Evolutionary conservation across 2,888 invertebrate genomes (phyloP), one percentile per base, ranked within the genome.

Genomic region (Idaea dimidiata): DNA sequence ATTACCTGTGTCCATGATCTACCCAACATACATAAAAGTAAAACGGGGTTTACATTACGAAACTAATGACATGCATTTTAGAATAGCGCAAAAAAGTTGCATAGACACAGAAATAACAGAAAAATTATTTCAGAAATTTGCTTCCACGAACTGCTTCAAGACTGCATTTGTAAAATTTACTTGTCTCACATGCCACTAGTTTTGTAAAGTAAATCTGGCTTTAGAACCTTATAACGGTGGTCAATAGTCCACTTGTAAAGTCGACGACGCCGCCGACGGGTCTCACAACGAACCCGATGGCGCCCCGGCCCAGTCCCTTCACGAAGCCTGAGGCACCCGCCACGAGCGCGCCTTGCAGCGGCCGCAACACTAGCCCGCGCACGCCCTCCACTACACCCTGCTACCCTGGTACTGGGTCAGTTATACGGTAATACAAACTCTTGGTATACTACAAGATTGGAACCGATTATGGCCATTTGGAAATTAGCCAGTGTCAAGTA

Each of bases 301-400:
- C 80, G 63, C 88, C 91, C 17, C 74, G 77, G 3, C 85, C 88
- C 4, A 89, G 79, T 0, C 90, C 91, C 63, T 71, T 74, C 43
- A 81, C 69, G 72, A 89, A 84, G 18, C 90, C 91, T 43, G 77
- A 74, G 59, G 87, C 87, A 62, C 91, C 91, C 63, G 78, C 73
- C 60, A 71, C 73, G 17, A 73, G 77, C 58, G 88, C 90, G 60
- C 91, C 90, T 16, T 75, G 78, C 5, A 87, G 62, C 10, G 91
- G 91, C 16, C 80, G 78, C 43, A 71, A 54, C 62, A 91, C 72
- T 62, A 86, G 80, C 65, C 89, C 90, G 60, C 80, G 66, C 31
- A 89, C 83, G 59, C 90, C 91, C 24, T 88, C 86, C 76, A 86
- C 79, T 67, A 90, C 69, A 53, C 89, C 89, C 89, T 90, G 72